Conservation (phyloP, 2,113 vertebrate species). For the Chrysemys picta region DNA sequence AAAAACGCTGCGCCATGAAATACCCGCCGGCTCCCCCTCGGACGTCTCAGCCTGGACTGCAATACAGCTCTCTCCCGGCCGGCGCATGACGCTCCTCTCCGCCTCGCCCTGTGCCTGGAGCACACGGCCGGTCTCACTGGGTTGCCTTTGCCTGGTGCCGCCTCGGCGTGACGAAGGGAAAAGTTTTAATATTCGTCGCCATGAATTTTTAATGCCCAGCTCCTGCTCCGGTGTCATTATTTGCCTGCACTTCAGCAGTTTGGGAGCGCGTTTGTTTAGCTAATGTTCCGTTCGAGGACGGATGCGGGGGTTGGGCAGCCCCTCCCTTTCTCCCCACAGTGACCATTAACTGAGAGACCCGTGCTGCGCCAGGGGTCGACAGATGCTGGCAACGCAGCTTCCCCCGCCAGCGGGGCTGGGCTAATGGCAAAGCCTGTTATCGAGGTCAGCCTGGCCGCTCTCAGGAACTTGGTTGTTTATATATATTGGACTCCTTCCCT, state of each 20-base stretch:
- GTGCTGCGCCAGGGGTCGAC: background rate
- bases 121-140: slow-evolving; percentile 62
- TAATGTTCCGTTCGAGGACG: slow-evolving; percentile 63
- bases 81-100: background rate
- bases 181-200: slow-evolving; percentile 75
- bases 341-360: slow-evolving; percentile 66
- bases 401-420: background rate
- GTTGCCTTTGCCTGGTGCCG: slow-evolving; percentile 70
- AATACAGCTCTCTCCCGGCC: slow-evolving; percentile 47
- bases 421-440: background rate
- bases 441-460: background rate
- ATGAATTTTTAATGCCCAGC: slow-evolving; percentile 79
- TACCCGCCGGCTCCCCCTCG: background rate
- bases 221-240: slow-evolving; percentile 73
- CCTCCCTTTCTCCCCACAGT: slow-evolving; percentile 41
- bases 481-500: fast-evolving
- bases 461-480: background rate
- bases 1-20: slow-evolving; percentile 40
- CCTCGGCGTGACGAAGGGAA: slow-evolving; percentile 72
- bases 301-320: background rate
- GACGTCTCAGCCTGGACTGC: slow-evolving; percentile 28
- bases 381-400: slow-evolving; percentile 57
- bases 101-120: slow-evolving; percentile 55
- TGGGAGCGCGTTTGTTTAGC: slow-evolving; percentile 60
- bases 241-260: slow-evolving; percentile 75